These are phyloP conservation scores for Andricus curvator DNA, from an alignment of 2,888 invertebrate genomes.

Conservation along the genomic window DNA sequence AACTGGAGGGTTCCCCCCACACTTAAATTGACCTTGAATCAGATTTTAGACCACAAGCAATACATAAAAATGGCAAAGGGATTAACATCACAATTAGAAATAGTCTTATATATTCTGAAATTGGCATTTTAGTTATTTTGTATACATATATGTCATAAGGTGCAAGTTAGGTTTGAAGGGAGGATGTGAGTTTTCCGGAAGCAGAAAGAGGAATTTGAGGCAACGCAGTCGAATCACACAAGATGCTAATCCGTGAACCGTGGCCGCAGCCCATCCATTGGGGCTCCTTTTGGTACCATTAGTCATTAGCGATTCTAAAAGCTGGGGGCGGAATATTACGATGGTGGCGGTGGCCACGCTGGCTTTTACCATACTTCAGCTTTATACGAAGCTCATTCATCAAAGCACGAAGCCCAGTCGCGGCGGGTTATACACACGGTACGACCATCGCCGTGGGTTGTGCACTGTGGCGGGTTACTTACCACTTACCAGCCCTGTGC, in stretches of 20 bases:
- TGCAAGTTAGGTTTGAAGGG: background rate
- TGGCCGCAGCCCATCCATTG: constrained; percentile 44
- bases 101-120: background rate
- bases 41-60: constrained; percentile 59
- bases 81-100: no score
- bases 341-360: constrained; percentile 55
- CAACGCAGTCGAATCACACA: constrained; percentile 47
- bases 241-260: constrained; percentile 51
- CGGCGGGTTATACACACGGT: constrained; percentile 50
- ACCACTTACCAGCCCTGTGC: constrained; percentile 52
- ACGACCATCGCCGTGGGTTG: constrained; percentile 41
- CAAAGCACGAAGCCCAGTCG: constrained; percentile 67
- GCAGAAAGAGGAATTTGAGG: constrained; percentile 40
- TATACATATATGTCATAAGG: background rate
- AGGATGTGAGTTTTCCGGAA: constrained; percentile 17
- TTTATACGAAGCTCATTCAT: constrained; percentile 75
- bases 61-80: no score
- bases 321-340: constrained; percentile 71
- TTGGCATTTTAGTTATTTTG: background rate
- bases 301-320: constrained; percentile 77
- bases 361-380: constrained; percentile 76
- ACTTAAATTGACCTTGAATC: constrained; percentile 58
- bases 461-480: constrained; percentile 51
- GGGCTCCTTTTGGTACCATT: constrained; percentile 71
- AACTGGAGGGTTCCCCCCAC: constrained; percentile 52